These are phyloP conservation scores for Astyanax mexicanus DNA, from an alignment of 2,797 vertebrate genomes.

Conservation along the genomic window DNA sequence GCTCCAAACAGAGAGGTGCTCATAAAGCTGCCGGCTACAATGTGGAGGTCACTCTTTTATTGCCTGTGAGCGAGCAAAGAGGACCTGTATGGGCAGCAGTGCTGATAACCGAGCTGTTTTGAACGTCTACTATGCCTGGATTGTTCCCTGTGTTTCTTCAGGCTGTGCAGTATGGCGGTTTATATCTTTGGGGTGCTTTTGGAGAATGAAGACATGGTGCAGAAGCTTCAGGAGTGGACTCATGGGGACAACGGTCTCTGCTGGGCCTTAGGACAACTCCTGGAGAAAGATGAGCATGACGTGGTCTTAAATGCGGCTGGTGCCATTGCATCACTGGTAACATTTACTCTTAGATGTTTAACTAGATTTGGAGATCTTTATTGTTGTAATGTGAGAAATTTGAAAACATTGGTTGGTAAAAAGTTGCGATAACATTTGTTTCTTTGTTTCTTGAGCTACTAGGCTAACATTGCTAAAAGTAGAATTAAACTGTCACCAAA, in stretches of 20 bases:
- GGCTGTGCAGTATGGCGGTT: constrained; percentile 58
- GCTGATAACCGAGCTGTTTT: constrained; percentile 3
- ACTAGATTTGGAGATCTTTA: no score
- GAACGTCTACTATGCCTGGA: constrained; percentile 5
- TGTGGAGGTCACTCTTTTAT: constrained; percentile 12
- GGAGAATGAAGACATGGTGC: constrained; percentile 56
- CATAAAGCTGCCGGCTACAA: constrained; percentile 7
- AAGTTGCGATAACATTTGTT: no score
- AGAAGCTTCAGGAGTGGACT: constrained; percentile 44
- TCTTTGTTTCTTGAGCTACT: no score
- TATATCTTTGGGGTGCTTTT: constrained; percentile 61
- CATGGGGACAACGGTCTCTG: constrained; percentile 45
- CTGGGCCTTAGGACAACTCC: constrained; percentile 55
- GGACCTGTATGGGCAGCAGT: not conserved
- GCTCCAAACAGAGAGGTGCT: constrained; percentile 6
- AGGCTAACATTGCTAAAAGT: no score
- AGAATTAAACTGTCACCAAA: no score
- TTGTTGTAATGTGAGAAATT: no score
- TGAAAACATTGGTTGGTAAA: no score
- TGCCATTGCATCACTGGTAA: constrained; percentile 65
- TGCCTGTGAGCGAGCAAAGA: constrained; percentile 1
- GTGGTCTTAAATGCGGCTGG: constrained; percentile 65
- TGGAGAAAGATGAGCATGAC: constrained; percentile 60
- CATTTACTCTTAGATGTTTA: no score
- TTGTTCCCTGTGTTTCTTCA: constrained; percentile 36